Conservation (phyloP, 2,888 invertebrate species). For the Heliconius ethilla region DNA sequence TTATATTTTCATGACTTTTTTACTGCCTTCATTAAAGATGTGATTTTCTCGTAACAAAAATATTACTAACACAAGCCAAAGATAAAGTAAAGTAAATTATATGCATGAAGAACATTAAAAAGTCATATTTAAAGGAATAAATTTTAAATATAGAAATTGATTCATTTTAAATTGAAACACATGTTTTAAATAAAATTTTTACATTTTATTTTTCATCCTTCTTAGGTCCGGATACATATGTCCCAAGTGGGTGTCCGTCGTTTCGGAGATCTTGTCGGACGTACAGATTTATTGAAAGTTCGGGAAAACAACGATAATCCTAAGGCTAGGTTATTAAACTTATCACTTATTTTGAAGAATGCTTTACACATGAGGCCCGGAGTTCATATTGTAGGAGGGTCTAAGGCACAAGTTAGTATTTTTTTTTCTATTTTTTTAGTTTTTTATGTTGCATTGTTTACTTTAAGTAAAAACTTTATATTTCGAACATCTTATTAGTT, state of each 20-base stretch:
- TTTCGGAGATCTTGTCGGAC: conserved; percentile 95
- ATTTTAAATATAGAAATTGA: too few species aligned
- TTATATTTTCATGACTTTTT: too few species aligned
- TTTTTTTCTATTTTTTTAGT: neutral
- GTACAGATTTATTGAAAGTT: conserved; percentile 92
- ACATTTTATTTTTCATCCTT: neutral
- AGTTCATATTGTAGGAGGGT: conserved; percentile 94
- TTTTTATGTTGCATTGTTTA: neutral
- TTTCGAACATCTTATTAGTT: neutral
- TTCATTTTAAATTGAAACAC: too few species aligned
- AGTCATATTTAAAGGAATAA: too few species aligned
- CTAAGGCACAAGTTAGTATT: conserved; percentile 84
- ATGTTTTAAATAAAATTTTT: too few species aligned
- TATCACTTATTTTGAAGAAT: conserved; percentile 92
- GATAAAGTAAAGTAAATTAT: too few species aligned
- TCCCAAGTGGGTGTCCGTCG: conserved; percentile 93
- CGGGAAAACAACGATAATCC: conserved; percentile 86
- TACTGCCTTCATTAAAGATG: too few species aligned
- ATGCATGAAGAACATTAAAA: too few species aligned
- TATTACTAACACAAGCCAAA: too few species aligned
- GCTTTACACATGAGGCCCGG: conserved; percentile 95
- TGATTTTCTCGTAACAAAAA: too few species aligned
- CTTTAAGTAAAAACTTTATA: too few species aligned
- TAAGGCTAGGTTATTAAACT: conserved; percentile 93
- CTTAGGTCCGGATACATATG: conserved; percentile 93